These are phyloP conservation scores for Pseudoips prasinana DNA, from an alignment of 2,888 invertebrate genomes.

Conservation along the genomic window DNA sequence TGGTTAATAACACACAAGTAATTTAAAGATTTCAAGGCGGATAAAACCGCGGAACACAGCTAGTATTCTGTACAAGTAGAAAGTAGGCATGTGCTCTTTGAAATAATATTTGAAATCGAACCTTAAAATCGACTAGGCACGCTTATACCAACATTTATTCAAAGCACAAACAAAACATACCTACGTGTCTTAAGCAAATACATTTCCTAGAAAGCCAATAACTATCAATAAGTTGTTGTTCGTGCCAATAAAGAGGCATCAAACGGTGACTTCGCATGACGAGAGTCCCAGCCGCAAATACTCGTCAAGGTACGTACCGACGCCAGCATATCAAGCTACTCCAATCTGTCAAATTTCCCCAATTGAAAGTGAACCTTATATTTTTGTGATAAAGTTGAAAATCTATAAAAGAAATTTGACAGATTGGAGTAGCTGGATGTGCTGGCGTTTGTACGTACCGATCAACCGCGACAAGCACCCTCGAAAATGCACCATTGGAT, in stretches of 20 bases:
- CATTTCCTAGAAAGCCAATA: slow-evolving; percentile 2
- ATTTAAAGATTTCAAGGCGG: no score
- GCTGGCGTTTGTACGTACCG: slow-evolving; percentile 18
- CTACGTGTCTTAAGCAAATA: slow-evolving; percentile 2
- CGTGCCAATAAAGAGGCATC: slow-evolving; percentile 26
- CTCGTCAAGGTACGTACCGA: slow-evolving; percentile 49
- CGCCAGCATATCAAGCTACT: no score
- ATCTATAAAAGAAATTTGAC: no score
- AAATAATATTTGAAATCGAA: neutral
- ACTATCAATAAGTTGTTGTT: slow-evolving; percentile 5
- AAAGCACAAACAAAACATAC: slow-evolving; percentile 2
- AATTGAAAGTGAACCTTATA: no score
- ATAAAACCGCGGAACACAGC: no score
- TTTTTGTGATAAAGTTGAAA: no score
- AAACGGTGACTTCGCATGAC: slow-evolving; percentile 17
- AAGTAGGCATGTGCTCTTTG: neutral
- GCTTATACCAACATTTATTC: slow-evolving; percentile 1
- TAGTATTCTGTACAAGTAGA: no score
- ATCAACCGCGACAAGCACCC: slow-evolving; percentile 44
- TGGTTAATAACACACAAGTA: no score
- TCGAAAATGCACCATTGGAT: slow-evolving; percentile 49
- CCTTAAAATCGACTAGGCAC: neutral
- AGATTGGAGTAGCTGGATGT: no score
- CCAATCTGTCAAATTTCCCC: no score
- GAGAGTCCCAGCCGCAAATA: slow-evolving; percentile 38